Base-by-base conservation (phyloP, 2,888 invertebrate species). In the Deilephila elpenor region DNA sequence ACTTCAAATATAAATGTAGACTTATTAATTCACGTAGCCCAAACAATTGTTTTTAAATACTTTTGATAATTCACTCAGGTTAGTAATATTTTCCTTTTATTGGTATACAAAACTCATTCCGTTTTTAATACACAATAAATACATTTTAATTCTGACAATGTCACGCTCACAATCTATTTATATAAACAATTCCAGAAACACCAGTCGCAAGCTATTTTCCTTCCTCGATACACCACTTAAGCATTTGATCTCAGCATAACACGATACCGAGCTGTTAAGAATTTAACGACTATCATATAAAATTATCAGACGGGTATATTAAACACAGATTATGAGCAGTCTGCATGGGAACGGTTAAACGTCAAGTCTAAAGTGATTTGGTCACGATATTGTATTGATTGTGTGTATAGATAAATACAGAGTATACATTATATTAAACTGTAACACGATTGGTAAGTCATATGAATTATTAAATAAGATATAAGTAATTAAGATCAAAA, bases 241-340 rank as follows among this genome's bases (percentile, higher is more conserved):
- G 29, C 29, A 29, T 60, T 17, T 60, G 60, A 60, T 60, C 60
- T 29, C 56, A 17, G 32, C 59, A 59, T 60, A 32, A 29, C 60
- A 60, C 25, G 29, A 60, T 60, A 25, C 60, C n/a, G 19, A 56
- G 60, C 17, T 29, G 29, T 60, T 60, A 60, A 60, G 17, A 60
- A 60, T 60, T 60, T 60, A 25, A 60, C 25, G 25, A 29, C 29
- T 60, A 60, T 29, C 60, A 60, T 60, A 25, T 60, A 17, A 5
- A 29, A 29, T 17, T 17, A 60, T 19, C 56, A 56, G 56, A 56
- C n/a, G 56, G 56, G 56, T n/a, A n/a, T 56, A 56, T 56, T 60
- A 29, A 60, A 60, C 60, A 14, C 25, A 60, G 60, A 29, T 60
- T 60, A 60, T 17, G 60, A 60, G 60, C 56, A 56, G 56, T 56